Percentiles rank a stretch among this genome's conserved stretches.
Evolutionary conservation across 2,888 invertebrate genomes (phyloP).

Genomic region (Drosophila prolongata): DNA sequence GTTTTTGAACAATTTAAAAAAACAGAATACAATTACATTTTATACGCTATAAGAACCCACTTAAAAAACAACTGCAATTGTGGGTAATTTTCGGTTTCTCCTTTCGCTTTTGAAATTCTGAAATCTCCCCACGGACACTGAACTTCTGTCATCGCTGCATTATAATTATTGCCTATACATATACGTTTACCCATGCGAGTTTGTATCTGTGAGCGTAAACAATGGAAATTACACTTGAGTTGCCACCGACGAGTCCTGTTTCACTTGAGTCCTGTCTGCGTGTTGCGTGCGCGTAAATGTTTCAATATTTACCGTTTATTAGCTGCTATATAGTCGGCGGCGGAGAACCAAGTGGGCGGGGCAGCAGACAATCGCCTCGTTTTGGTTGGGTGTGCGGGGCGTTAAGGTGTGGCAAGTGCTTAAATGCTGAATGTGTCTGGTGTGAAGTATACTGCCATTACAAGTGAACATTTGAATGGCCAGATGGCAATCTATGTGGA

Average conservation of each 20-base stretch:
- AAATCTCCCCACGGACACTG: conserved; percentile 6
- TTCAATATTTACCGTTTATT: conserved; percentile 72
- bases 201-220: conserved; percentile 50
- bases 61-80: conserved; percentile 11
- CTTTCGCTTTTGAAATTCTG: not conserved
- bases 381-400: conserved; percentile 4
- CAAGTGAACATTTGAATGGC: not conserved
- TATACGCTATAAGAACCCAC: too few relatives aligned
- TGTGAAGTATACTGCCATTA: conserved; percentile 21
- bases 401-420: conserved; percentile 37
- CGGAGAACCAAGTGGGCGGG: not conserved
- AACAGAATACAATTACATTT: too few relatives aligned
- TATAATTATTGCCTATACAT: conserved; percentile 58
- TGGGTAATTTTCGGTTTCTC: conserved; percentile 11
- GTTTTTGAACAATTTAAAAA: too few relatives aligned
- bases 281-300: conserved; percentile 69
- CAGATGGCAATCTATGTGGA: conserved; percentile 8
- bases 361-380: conserved; percentile 22
- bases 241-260: conserved; percentile 56
- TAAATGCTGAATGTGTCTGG: conserved; percentile 29
- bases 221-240: conserved; percentile 72
- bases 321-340: conserved; percentile 49
- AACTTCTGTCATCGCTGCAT: conserved; percentile 37
- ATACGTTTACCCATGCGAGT: conserved; percentile 18
- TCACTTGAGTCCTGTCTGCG: conserved; percentile 46